A percentile compares a stretch with the other conserved stretches of the same genome.
These are phyloP conservation scores for Zophobas atratus DNA, from an alignment of 1,140 invertebrate genomes.

Conservation along the genomic window DNA sequence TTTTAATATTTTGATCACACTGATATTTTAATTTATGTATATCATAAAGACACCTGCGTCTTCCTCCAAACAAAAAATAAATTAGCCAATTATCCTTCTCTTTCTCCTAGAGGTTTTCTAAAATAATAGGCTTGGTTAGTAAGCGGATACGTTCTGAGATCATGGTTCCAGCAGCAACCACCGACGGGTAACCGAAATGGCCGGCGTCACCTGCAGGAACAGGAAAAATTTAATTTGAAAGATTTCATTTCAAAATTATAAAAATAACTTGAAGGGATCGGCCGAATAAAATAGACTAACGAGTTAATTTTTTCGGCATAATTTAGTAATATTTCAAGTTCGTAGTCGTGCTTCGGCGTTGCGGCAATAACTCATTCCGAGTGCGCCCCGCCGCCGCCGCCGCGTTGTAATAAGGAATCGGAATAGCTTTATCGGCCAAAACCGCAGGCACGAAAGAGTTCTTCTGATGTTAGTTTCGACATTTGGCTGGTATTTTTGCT, in stretches of 20 bases:
- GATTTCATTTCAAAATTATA: not conserved
- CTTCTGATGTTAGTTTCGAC: too few relatives aligned
- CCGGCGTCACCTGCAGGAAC: conserved; percentile 11
- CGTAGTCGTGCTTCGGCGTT: conserved; percentile 11
- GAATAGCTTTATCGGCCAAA: conserved; percentile 10
- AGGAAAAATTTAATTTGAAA: not conserved
- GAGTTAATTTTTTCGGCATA: conserved; percentile 36
- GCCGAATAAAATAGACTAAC: conserved; percentile 20
- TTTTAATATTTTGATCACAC: conserved; percentile 43
- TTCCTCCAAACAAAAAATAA: conserved; percentile 20
- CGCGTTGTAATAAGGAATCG: conserved; percentile 10
- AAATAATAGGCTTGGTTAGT: conserved; percentile 16
- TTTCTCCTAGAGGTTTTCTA: conserved; percentile 2
- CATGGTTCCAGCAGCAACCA: too few relatives aligned
- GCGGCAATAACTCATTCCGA: not conserved
- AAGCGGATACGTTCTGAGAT: too few relatives aligned
- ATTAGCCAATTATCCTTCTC: conserved; percentile 37
- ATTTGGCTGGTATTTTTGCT: too few relatives aligned
- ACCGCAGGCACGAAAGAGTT: not conserved
- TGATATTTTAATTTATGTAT: conserved; percentile 46
- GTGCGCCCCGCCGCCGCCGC: not conserved
- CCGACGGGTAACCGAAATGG: not conserved
- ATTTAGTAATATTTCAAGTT: conserved; percentile 34
- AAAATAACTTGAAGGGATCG: conserved; percentile 9
- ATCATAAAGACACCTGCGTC: conserved; percentile 20